Percentiles rank a stretch among this genome's conserved stretches.
Conservation (phyloP, 2,888 invertebrate species). For the Muschampia plurimacula region DNA sequence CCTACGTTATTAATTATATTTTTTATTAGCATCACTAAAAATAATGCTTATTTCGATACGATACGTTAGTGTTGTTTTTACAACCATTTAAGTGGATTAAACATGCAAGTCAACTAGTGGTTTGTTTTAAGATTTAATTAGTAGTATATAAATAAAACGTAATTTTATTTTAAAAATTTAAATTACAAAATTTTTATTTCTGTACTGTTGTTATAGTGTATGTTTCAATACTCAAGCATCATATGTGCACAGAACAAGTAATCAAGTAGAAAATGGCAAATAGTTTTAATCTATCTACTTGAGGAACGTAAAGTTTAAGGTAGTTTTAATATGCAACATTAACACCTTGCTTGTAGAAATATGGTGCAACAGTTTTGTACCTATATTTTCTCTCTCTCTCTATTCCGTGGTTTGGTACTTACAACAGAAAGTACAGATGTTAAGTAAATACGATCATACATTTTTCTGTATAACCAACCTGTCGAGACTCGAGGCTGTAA, state of each 20-base stretch:
- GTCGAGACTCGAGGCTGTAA: too few species aligned
- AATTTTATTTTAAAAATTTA: neutral
- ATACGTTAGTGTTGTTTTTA: neutral
- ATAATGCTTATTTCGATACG: too few species aligned
- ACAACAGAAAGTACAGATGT: too few species aligned
- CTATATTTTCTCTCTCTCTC: too few species aligned
- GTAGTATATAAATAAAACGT: neutral
- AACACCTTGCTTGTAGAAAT: neutral
- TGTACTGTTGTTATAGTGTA: neutral
- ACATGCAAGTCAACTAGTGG: too few species aligned
- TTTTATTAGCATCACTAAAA: too few species aligned
- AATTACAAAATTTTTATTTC: neutral
- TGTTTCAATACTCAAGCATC: slow-evolving; percentile 12
- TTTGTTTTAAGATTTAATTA: too few species aligned
- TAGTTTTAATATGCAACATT: neutral
- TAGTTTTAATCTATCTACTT: neutral
- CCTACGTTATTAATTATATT: too few species aligned
- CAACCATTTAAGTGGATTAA: too few species aligned
- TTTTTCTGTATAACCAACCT: too few species aligned
- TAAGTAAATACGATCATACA: too few species aligned
- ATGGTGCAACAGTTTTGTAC: neutral
- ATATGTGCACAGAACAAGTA: slow-evolving; percentile 15
- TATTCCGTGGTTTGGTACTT: too few species aligned
- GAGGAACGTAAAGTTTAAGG: neutral
- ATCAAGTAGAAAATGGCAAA: slow-evolving; percentile 7